phyloP scores from a whole-genome alignment of 2,888 invertebrate species.

The Synergus japonicus region DNA sequence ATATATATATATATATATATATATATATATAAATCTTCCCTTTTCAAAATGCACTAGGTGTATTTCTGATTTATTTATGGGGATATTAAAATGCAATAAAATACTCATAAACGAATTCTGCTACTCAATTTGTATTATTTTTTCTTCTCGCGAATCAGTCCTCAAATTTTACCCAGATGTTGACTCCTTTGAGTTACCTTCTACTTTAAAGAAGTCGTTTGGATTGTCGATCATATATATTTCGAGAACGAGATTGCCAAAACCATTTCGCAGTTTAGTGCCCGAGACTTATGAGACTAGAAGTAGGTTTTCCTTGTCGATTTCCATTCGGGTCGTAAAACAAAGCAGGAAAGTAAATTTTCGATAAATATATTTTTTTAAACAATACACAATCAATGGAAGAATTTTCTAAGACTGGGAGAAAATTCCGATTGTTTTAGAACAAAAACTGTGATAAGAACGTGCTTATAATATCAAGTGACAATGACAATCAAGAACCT shows the following conservation, averaged over 20 bases:
- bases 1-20: too few relatives aligned
- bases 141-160: background rate
- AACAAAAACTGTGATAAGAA: slow-evolving; percentile 10
- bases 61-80: background rate
- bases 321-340: slow-evolving; percentile 14
- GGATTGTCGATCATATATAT: slow-evolving; percentile 28
- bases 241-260: background rate
- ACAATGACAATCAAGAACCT: background rate
- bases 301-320: slow-evolving; percentile 24
- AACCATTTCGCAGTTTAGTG: slow-evolving; percentile 11
- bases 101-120: background rate
- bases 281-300: slow-evolving; percentile 7
- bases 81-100: slow-evolving; percentile 5
- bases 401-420: background rate
- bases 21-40: background rate
- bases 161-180: slow-evolving; percentile 22
- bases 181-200: slow-evolving; percentile 14
- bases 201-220: slow-evolving; percentile 27
- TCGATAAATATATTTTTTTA: background rate
- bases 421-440: too few relatives aligned
- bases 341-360: background rate
- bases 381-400: background rate
- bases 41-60: background rate
- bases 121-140: background rate
- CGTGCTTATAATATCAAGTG: slow-evolving; percentile 17